Percentiles rank a stretch among this genome's conserved stretches.
phyloP scores from a whole-genome alignment of 1,140 invertebrate genomes.

The Eufriesea mexicana region DNA sequence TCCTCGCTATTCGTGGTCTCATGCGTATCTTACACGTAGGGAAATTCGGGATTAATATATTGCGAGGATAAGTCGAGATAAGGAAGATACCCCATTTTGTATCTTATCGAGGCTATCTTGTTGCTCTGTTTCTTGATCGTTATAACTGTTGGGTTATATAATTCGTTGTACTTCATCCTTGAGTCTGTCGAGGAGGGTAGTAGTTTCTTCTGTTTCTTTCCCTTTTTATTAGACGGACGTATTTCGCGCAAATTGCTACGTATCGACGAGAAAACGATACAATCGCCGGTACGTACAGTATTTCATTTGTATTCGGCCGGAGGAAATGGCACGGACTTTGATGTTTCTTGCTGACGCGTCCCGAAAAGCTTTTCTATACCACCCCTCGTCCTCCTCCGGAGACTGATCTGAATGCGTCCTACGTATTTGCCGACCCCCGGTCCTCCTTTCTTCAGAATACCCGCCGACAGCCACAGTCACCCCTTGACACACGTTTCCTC shows the following conservation, averaged over 20 bases:
- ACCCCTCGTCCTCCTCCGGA: constrained; percentile 46
- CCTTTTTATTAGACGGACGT: neutral
- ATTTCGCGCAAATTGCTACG: neutral
- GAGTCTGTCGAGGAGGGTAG: neutral
- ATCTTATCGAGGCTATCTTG: too few species aligned
- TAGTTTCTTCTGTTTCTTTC: neutral
- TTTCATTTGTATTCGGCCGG: constrained; percentile 71
- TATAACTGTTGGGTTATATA: neutral
- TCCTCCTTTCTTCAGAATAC: constrained; percentile 43
- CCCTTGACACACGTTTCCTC: constrained; percentile 55
- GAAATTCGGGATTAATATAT: too few species aligned
- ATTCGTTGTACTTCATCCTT: neutral
- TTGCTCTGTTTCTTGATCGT: too few species aligned
- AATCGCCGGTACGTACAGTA: constrained; percentile 38
- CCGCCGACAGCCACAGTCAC: constrained; percentile 52
- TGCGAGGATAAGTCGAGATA: too few species aligned
- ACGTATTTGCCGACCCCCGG: constrained; percentile 71
- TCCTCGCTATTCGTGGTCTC: neutral
- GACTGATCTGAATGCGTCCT: constrained; percentile 79
- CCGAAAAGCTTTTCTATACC: constrained; percentile 62
- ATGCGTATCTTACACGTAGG: too few species aligned
- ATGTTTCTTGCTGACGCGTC: constrained; percentile 77
- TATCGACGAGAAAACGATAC: constrained; percentile 45
- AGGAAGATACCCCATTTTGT: too few species aligned
- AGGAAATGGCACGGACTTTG: constrained; percentile 74